Conservation (phyloP, 2,797 vertebrate genomes). For the Galaxias olidus region DNA sequence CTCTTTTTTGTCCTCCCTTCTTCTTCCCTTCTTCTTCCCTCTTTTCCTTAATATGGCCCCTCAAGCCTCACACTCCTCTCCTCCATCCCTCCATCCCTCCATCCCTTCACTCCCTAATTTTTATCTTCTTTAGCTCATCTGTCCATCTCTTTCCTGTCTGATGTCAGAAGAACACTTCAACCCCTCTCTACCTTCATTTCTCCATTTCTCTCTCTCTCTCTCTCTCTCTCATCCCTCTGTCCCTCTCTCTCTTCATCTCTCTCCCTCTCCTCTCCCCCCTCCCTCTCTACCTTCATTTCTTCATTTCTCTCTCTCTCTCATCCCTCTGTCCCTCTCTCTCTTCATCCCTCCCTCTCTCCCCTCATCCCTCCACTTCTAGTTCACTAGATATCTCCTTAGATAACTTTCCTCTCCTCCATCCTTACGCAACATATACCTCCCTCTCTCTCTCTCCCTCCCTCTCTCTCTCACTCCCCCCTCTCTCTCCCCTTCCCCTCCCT, state of each 20-base stretch:
- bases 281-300: slow-evolving; percentile 20
- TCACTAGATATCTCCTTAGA: too few relatives aligned
- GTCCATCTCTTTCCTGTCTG: too few relatives aligned
- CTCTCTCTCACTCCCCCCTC: slow-evolving; percentile 25
- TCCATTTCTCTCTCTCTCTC: too few relatives aligned
- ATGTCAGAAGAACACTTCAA: too few relatives aligned
- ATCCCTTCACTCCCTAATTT: too few relatives aligned
- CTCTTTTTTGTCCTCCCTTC: background rate
- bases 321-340: slow-evolving; percentile 30
- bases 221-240: too few relatives aligned
- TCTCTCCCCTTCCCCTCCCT: slow-evolving; percentile 25
- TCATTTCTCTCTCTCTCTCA: slow-evolving; percentile 37
- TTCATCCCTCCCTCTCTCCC: background rate
- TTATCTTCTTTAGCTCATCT: too few relatives aligned
- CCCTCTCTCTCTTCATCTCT: too few relatives aligned
- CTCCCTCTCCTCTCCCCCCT: too few relatives aligned
- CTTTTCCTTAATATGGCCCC: too few relatives aligned
- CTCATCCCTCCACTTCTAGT: slow-evolving; percentile 8
- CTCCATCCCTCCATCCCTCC: background rate
- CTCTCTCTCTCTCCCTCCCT: slow-evolving; percentile 7
- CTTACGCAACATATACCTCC: slow-evolving; percentile 13
- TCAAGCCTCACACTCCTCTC: too few relatives aligned
- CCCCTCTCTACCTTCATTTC: too few relatives aligned
- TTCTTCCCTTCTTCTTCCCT: background rate
- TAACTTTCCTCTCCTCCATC: background rate